Base-by-base conservation (phyloP, 2,113 vertebrate genomes). In the Cricetomys ansorgei region DNA sequence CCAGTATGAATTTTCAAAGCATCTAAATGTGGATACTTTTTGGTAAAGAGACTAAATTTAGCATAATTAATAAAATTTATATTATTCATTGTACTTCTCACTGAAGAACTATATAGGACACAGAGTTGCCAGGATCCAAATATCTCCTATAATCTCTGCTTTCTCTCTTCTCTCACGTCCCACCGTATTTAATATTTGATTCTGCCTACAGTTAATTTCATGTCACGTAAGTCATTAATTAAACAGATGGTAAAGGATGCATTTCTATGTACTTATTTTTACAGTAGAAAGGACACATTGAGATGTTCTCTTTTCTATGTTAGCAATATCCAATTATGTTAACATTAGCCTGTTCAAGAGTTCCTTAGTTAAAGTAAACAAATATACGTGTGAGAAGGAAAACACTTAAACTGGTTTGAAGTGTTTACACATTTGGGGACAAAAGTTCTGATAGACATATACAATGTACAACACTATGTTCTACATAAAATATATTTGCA, bases 401-500 rank as follows among this genome's bases (percentile, higher is more conserved):
- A 40, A 64, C 34, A 48, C 15, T 76, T 65, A 29, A 75, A 45
- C 65, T 88, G 37, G 6, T 34, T 55, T 75, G 29, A 37, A 40
- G 45, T 88, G 29, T 88, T 92, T 91, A 62, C 10, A 17, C 34
- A 77, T 55, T 86, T 93, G 21, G 19, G 10, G 34, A 0, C 7
- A 72, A 57, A 91, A 57, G 2, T 17, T 88, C 10, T 91, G 45
- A 1, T 62, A 79, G 25, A 8, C 75, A 84, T 62, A 69, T 77
- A 97, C 9, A 89, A 72, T 40, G 62, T 86, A 5, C 2, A 81
- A n/a, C 21, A 86, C 29, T 76, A 83, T 67, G 0, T 81, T 31
- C 31, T 86, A 72, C 10, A 81, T 83, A 92, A 92, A 69, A 81
- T 91, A 16, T 88, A 87, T 79, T 96, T 64, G 40, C 88, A 57